Conservation (phyloP, 1,140 invertebrate species). For the Agrilus planipennis region DNA sequence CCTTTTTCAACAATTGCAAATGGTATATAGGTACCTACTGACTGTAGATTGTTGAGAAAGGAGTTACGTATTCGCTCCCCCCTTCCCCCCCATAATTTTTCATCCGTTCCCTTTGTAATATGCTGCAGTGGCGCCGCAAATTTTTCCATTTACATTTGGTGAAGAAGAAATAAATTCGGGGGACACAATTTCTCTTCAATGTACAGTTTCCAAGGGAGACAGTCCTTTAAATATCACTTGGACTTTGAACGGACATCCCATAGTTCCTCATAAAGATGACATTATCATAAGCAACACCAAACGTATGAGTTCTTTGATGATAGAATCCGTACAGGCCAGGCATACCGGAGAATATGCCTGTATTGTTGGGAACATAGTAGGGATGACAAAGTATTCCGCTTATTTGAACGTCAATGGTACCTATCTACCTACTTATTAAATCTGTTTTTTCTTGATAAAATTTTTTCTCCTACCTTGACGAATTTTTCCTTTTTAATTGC, state of each 20-base stretch:
- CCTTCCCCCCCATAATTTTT: slow-evolving; percentile 10
- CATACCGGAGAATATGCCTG: slow-evolving; percentile 67
- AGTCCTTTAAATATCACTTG: slow-evolving; percentile 50
- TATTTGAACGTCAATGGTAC: slow-evolving; percentile 47
- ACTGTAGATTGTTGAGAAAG: too few relatives aligned
- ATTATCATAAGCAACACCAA: slow-evolving; percentile 49
- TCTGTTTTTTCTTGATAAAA: slow-evolving; percentile 4
- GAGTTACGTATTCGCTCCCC: too few relatives aligned
- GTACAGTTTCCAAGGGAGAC: slow-evolving; percentile 56
- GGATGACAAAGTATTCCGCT: slow-evolving; percentile 36
- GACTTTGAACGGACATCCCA: slow-evolving; percentile 33
- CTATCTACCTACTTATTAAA: slow-evolving; percentile 1
- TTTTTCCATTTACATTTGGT: slow-evolving; percentile 52
- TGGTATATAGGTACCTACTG: too few relatives aligned
- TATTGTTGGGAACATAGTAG: slow-evolving; percentile 52
- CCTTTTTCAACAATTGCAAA: too few relatives aligned
- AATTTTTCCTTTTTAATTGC: neutral
- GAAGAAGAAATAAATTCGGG: slow-evolving; percentile 52
- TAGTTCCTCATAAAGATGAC: slow-evolving; percentile 40
- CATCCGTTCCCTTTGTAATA: neutral
- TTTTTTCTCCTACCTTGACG: neutral
- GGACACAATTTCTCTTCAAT: slow-evolving; percentile 45
- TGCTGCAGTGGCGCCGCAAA: slow-evolving; percentile 49
- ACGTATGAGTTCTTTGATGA: slow-evolving; percentile 56
- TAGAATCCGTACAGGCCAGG: slow-evolving; percentile 51